Base-by-base conservation (phyloP, 2,113 vertebrate genomes). In the Heteronetta atricapilla region DNA sequence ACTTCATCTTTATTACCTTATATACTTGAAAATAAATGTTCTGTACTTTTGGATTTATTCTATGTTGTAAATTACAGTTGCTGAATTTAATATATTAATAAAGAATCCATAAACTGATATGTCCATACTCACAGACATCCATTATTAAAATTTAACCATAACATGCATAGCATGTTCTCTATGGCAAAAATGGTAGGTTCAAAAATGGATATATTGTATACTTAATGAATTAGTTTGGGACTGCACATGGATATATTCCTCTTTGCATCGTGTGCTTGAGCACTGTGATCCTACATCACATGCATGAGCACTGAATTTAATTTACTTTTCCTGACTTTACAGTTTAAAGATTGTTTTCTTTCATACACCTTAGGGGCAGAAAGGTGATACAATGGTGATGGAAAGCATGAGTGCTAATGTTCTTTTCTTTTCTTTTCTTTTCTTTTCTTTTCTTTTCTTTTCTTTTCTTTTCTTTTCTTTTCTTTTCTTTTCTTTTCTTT, bases 71-170 rank as follows among this genome's bases (percentile, higher is more conserved):
- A 93, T 85, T 82, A 38, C 53, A 31, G 55, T 70, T 94, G 42
- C 42, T 75, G 38, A 75, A 77, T 88, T 88, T 82, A 82, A 46
- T 63, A 91, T 42, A 55, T 21, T 91, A 84, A 67, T 59, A 93
- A 81, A 80, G 36, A 69, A 94, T 83, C 25, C 7, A 60, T 70
- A 89, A 86, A 90, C 74, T 95, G 92, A 13, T 23, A 83, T 42
- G 81, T 76, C 78, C 69, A 73, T 53, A 80, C 82, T 92, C 68
- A 83, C 56, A 33, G 53, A 60, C 22, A 90, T 52, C 63, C 89
- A 42, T 40, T 89, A 74, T 70, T 89, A 79, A 92, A 63, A 93
- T 94, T 77, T 79, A 50, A 88, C 11, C 8, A 1, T 66, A 20
- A 17, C 14, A 33, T 74, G 48, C 8, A 2, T 66, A 20, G 21